Evolutionary conservation across 1,140 invertebrate species (phyloP).

Genomic region (Heterodera schachtii): DNA sequence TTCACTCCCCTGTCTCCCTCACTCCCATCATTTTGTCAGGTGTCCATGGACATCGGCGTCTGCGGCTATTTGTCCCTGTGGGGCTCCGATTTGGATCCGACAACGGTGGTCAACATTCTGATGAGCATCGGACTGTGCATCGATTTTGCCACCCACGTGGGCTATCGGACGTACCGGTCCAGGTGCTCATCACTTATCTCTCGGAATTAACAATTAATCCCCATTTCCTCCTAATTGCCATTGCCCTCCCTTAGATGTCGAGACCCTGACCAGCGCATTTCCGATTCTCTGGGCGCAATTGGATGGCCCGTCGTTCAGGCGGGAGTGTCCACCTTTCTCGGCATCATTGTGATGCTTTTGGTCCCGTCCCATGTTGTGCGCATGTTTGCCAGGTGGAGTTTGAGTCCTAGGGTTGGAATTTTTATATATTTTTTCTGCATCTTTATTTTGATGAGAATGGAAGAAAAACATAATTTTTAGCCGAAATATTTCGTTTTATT

Average conservation of each 20-base stretch:
- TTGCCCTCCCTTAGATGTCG: constrained; percentile 6
- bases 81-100: constrained; percentile 62
- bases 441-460: no score
- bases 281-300: constrained; percentile 62
- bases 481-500: no score
- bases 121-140: constrained; percentile 65
- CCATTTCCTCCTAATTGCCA: no score
- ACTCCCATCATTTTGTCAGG: constrained; percentile 15
- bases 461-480: no score
- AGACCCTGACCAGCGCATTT: constrained; percentile 60
- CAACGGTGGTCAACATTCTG: constrained; percentile 65
- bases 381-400: constrained; percentile 54
- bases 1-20: no score
- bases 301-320: constrained; percentile 65
- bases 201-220: no score
- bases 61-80: constrained; percentile 63
- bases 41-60: constrained; percentile 66
- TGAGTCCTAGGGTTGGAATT: no score
- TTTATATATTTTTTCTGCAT: no score
- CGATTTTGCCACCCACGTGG: constrained; percentile 65
- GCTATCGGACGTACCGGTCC: constrained; percentile 43
- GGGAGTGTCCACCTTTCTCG: constrained; percentile 60
- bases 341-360: constrained; percentile 58
- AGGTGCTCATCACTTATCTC: neutral
- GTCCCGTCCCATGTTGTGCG: constrained; percentile 63